Percentiles rank a stretch among this genome's conserved stretches.
Conservation (phyloP, 1,140 invertebrate genomes). For the Elymnias hypermnestra region DNA sequence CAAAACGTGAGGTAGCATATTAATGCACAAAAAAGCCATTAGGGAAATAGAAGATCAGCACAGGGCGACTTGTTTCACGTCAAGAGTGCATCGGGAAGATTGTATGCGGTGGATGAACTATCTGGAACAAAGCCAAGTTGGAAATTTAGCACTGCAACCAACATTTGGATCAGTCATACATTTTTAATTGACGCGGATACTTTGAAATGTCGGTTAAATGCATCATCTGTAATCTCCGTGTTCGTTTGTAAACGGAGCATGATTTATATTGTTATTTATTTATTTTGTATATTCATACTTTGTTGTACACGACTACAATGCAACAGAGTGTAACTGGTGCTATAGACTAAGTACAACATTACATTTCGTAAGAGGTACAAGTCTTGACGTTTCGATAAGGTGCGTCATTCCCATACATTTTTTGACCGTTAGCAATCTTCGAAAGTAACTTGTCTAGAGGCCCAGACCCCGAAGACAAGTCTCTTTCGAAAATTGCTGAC, state of each 20-base stretch:
- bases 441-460: too few relatives aligned
- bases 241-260: background rate
- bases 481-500: too few relatives aligned
- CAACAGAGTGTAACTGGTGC: too few relatives aligned
- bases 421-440: too few relatives aligned
- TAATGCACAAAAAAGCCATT: constrained; percentile 23
- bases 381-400: too few relatives aligned
- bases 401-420: too few relatives aligned
- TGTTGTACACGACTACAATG: too few relatives aligned
- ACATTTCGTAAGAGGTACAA: too few relatives aligned
- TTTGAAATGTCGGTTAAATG: background rate
- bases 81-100: constrained; percentile 38
- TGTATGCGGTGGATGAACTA: constrained; percentile 33
- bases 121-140: constrained; percentile 34
- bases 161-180: background rate
- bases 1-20: too few relatives aligned
- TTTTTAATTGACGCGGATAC: constrained; percentile 1
- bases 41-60: constrained; percentile 21
- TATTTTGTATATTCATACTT: background rate
- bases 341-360: too few relatives aligned
- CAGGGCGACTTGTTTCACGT: constrained; percentile 15
- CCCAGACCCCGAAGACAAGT: too few relatives aligned
- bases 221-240: background rate
- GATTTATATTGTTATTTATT: background rate
- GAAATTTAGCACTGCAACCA: constrained; percentile 17